Conservation (phyloP, 2,888 invertebrate genomes). For the Abrostola tripartita region DNA sequence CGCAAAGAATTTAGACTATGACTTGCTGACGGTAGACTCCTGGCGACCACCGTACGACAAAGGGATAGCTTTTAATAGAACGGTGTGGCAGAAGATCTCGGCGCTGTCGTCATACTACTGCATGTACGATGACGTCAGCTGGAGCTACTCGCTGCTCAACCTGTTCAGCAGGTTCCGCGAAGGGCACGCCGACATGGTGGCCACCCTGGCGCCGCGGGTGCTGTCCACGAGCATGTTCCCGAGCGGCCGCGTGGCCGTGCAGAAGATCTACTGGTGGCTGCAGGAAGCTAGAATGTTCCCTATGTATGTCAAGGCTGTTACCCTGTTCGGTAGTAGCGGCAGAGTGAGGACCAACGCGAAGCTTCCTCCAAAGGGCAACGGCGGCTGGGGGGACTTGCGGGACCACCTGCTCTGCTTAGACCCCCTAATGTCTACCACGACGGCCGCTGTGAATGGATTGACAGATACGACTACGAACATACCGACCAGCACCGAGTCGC, state of each 20-base stretch:
- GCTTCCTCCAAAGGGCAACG: slow-evolving; percentile 56
- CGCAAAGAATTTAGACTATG: slow-evolving; percentile 48
- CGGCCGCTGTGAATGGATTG: neutral
- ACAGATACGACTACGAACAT: neutral
- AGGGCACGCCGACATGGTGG: slow-evolving; percentile 60
- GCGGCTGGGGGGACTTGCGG: slow-evolving; percentile 68
- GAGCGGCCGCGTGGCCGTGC: slow-evolving; percentile 41
- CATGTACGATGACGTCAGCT: slow-evolving; percentile 66
- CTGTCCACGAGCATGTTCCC: slow-evolving; percentile 50
- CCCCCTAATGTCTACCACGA: slow-evolving; percentile 46
- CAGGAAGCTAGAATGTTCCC: slow-evolving; percentile 56
- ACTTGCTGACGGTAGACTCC: slow-evolving; percentile 60
- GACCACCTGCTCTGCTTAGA: slow-evolving; percentile 70
- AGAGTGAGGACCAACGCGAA: slow-evolving; percentile 35
- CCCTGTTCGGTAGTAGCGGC: slow-evolving; percentile 56
- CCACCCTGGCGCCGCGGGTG: slow-evolving; percentile 62
- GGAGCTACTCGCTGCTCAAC: slow-evolving; percentile 70
- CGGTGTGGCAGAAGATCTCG: slow-evolving; percentile 63
- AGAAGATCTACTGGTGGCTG: slow-evolving; percentile 22
- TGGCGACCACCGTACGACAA: slow-evolving; percentile 67
- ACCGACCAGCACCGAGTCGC: neutral
- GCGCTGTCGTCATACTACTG: slow-evolving; percentile 59
- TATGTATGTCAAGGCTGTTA: slow-evolving; percentile 53
- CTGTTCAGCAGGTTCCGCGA: slow-evolving; percentile 52
- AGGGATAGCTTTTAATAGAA: slow-evolving; percentile 69